Conservation (phyloP, 1,140 invertebrate species). For the Drosophila subpulchrella region DNA sequence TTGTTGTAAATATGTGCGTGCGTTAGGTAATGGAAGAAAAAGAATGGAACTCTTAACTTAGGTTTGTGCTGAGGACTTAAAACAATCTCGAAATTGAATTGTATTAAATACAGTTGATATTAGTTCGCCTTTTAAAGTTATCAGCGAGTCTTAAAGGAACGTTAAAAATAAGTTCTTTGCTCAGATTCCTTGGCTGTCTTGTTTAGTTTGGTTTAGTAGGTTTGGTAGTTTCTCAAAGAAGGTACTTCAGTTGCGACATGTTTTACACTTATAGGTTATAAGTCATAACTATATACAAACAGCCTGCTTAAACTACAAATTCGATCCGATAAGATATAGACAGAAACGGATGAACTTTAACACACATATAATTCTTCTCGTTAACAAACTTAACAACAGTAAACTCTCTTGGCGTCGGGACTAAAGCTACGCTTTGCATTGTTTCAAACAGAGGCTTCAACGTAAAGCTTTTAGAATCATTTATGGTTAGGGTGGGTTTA, state of each 20-base stretch:
- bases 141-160: constrained; percentile 54
- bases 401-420: constrained; percentile 19
- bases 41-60: constrained; percentile 29
- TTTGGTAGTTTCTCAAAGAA: constrained; percentile 53
- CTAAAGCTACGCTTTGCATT: constrained; percentile 72
- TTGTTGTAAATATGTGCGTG: constrained; percentile 21
- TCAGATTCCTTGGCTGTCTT: constrained; percentile 34
- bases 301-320: constrained; percentile 23
- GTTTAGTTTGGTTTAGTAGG: constrained; percentile 26
- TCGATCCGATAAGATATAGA: constrained; percentile 18
- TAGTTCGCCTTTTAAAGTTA: constrained; percentile 19
- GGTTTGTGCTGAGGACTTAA: constrained; percentile 13
- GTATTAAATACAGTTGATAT: constrained; percentile 51
- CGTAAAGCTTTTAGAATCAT: constrained; percentile 59
- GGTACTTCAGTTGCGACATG: constrained; percentile 79
- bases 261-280: constrained; percentile 31
- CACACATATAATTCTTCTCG: constrained; percentile 45
- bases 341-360: constrained; percentile 53
- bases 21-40: constrained; percentile 31
- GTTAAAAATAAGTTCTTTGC: constrained; percentile 29
- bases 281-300: constrained; percentile 18
- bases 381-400: constrained; percentile 71
- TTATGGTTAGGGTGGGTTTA: constrained; percentile 14
- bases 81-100: constrained; percentile 26
- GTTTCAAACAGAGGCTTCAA: constrained; percentile 49